These are phyloP conservation scores for Odontocerum albicorne DNA, from an alignment of 2,888 invertebrate genomes.

Conservation along the genomic window DNA sequence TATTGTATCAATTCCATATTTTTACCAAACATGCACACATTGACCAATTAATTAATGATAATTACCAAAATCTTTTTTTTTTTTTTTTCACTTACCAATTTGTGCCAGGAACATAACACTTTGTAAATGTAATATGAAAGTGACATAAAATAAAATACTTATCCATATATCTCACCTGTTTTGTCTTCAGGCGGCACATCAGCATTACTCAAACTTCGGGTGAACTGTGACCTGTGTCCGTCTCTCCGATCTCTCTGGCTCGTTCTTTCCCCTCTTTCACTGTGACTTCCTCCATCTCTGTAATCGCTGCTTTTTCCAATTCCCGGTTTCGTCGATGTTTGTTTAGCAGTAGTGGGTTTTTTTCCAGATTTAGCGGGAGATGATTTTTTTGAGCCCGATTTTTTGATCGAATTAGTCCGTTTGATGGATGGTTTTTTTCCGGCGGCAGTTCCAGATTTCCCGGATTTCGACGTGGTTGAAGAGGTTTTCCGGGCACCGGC, in stretches of 20 bases:
- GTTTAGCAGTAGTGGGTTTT: slow-evolving; percentile 38
- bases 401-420: slow-evolving; percentile 43
- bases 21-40: too few species aligned
- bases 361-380: slow-evolving; percentile 38
- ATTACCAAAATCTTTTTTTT: too few species aligned
- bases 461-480: slow-evolving; percentile 39
- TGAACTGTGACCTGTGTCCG: slow-evolving; percentile 62
- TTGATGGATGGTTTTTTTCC: slow-evolving; percentile 35
- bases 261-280: slow-evolving; percentile 49
- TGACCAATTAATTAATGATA: too few species aligned
- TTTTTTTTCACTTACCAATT: too few species aligned
- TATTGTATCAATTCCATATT: too few species aligned
- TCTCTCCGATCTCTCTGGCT: slow-evolving; percentile 58
- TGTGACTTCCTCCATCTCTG: slow-evolving; percentile 40
- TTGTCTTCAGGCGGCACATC: slow-evolving; percentile 84
- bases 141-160: neutral
- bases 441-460: slow-evolving; percentile 42
- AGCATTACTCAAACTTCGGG: slow-evolving; percentile 79
- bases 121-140: neutral
- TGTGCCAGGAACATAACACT: too few species aligned
- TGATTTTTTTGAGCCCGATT: slow-evolving; percentile 40
- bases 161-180: slow-evolving; percentile 71
- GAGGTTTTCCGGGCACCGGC: slow-evolving; percentile 10
- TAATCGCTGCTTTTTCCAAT: slow-evolving; percentile 60
- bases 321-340: slow-evolving; percentile 40